A percentile compares a stretch with the other conserved stretches of the same genome.
Conservation (phyloP, 2,113 vertebrate genomes). For the Sebastes schlegelii region DNA sequence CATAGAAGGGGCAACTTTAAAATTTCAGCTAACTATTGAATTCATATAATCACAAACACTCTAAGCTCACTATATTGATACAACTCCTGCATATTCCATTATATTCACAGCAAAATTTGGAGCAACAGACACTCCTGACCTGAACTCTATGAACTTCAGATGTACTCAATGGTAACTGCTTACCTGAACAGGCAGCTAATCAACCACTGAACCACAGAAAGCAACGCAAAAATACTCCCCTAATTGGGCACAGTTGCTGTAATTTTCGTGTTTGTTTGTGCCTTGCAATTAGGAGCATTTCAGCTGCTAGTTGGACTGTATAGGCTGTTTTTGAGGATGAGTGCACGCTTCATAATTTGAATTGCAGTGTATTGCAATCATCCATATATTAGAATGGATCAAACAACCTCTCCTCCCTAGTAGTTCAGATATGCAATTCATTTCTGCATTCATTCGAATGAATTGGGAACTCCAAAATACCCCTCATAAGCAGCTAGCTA, state of each 20-base stretch:
- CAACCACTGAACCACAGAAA: conserved; percentile 49
- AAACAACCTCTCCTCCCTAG: conserved; percentile 57
- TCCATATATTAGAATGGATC: conserved; percentile 69
- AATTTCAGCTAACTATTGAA: not conserved
- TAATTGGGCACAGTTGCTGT: conserved; percentile 74
- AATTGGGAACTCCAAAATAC: conserved; percentile 59
- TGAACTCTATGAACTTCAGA: conserved; percentile 38
- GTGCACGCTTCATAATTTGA: conserved; percentile 63
- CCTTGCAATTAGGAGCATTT: conserved; percentile 70
- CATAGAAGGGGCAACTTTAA: not conserved
- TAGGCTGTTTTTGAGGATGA: conserved; percentile 61
- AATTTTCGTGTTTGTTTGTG: conserved; percentile 75
- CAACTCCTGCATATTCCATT: conserved; percentile 1
- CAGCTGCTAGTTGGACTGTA: conserved; percentile 62
- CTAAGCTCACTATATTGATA: not conserved
- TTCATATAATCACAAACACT: conserved; percentile 8
- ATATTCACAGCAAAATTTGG: not conserved
- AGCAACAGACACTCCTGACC: conserved; percentile 2
- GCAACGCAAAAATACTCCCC: conserved; percentile 56
- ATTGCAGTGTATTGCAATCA: conserved; percentile 67
- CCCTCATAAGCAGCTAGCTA: conserved; percentile 30
- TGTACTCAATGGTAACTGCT: conserved; percentile 2
- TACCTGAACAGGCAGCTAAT: conserved; percentile 64
- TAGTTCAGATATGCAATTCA: conserved; percentile 51
- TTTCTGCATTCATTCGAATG: conserved; percentile 58